Evolutionary conservation across 1,140 invertebrate species (phyloP), one percentile per base, ranked within the genome.

Genomic region (Eurytemora carolleeae): DNA sequence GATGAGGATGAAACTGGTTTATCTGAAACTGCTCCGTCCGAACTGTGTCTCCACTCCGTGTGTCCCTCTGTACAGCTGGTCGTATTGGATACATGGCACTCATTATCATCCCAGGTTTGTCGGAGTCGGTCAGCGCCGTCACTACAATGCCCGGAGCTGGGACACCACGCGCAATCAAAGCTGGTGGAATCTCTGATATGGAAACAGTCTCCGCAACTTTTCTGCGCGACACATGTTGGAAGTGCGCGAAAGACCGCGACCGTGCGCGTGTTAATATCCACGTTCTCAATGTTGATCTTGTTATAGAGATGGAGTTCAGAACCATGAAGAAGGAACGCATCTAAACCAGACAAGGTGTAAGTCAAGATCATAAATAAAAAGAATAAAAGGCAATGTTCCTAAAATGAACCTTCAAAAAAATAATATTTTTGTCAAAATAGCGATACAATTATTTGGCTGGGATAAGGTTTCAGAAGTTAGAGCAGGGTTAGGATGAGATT

Each of bases 291-390:
- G 21, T 62, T 62, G 52, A 62, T 20, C 2, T 52, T 62, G 24
- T 62, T 52, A 20, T 62, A 62, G 21, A 62, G 52, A 24, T 62
- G 60, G 25, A 62, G 60, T 24, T 62, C 60, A 54, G n/a, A 22
- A 20, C 54, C 52, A 1, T 53, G 52, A 3, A 62, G 18, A 15
- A 62, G 53, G 24, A 62, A 62, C 15, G 60, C 60, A 22, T 62
- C 60, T 52, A n/a, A 44, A 44, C 7, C 7, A 44, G n/a, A 44
- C 7, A 44, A 12, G n/a, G n/a, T n/a, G n/a, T n/a, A n/a, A n/a
- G n/a, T n/a, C n/a, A n/a, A n/a, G n/a, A n/a, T n/a, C n/a, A n/a
- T n/a, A n/a, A n/a, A n/a, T n/a, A n/a, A n/a, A n/a, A n/a, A n/a
- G n/a, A n/a, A n/a, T n/a, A n/a, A n/a, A n/a, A n/a, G n/a, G n/a